Base-by-base conservation (phyloP, 53 echinoderm and acorn worm genomes). In the Mesocentrotus franciscanus region DNA sequence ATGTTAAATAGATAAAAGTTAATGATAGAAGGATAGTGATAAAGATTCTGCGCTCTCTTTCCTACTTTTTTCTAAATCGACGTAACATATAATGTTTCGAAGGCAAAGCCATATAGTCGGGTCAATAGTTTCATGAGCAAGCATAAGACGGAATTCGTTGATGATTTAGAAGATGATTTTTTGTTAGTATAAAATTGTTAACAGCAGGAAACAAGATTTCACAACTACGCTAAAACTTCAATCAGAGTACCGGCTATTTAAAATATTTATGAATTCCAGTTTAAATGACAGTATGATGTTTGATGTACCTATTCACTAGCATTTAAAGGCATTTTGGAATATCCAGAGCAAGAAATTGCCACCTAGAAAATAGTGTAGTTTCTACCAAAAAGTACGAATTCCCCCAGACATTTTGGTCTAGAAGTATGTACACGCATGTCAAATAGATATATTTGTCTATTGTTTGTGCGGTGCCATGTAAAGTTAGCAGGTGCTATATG, bases 91-190 rank as follows among this genome's bases (percentile, higher is more conserved):
- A 60, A 60, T 29, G 90, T 90, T 90, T 33, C 61, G 60, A 61
- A 14, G 90, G 90, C 60, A 90, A 90, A 59, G n/a, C 90, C 90
- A 27, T n/a, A n/a, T 90, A 90, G 90, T 90, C 90, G 24, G n/a
- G 81, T 81, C 81, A 74, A 74, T 12, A 74, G 30, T 30, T 57
- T 49, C 85, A 26, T 85, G 20, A 55, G 49, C 24, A 85, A 56
- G 56, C 85, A 57, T 85, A 26, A 56, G 57, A 10, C 15, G 3
- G 1, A 85, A 22, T 49, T 26, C 17, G 24, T 56, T 30, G 62
- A 5, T 14, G 85, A 56, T 57, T 56, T 55, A 56, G 17, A 36
- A 1, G 66, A 66, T 8, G 71, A n/a, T 14, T n/a, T n/a, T 49
- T 49, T 7, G 3, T 49, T 4, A 7, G 49, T 49, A 49, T 49